Percentiles rank a stretch among this genome's conserved stretches.
Evolutionary conservation across 2,888 invertebrate species (phyloP).

Genomic region (Campopleginae sp.): DNA sequence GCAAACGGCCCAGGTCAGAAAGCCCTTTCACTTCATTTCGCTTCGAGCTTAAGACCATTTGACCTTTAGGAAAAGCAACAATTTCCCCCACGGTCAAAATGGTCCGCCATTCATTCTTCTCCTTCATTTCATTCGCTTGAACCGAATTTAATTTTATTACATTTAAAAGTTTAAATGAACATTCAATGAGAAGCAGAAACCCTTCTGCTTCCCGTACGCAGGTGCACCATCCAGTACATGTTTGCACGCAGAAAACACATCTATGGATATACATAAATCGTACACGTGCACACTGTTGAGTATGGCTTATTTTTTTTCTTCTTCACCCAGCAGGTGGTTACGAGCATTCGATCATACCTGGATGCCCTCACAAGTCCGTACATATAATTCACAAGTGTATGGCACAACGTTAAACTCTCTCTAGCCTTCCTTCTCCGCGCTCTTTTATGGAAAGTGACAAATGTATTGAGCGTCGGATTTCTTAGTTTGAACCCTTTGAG

Average conservation of each 20-base stretch:
- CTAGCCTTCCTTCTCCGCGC: background rate
- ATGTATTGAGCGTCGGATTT: background rate
- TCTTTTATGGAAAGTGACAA: background rate
- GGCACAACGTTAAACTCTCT: slow-evolving; percentile 14
- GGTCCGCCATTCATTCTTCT: background rate
- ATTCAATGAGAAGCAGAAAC: background rate
- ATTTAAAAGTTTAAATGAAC: background rate
- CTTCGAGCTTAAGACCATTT: background rate
- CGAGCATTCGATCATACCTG: slow-evolving; percentile 43
- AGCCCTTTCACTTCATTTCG: background rate
- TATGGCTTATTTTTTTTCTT: slow-evolving; percentile 23
- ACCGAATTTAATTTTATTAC: background rate
- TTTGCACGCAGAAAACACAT: background rate
- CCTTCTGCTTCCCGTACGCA: slow-evolving; percentile 30
- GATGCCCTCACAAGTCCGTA: slow-evolving; percentile 22
- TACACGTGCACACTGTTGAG: background rate
- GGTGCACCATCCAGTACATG: slow-evolving; percentile 40
- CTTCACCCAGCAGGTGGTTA: slow-evolving; percentile 60
- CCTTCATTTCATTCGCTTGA: background rate
- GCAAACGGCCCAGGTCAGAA: background rate
- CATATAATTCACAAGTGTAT: slow-evolving; percentile 14
- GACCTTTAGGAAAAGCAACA: background rate
- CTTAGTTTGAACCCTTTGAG: background rate
- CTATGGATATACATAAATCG: background rate
- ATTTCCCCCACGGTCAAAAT: background rate